Percentiles rank a stretch among this genome's conserved stretches.
phyloP scores from a whole-genome alignment of 2,888 invertebrate species.

The Nezara viridula region DNA sequence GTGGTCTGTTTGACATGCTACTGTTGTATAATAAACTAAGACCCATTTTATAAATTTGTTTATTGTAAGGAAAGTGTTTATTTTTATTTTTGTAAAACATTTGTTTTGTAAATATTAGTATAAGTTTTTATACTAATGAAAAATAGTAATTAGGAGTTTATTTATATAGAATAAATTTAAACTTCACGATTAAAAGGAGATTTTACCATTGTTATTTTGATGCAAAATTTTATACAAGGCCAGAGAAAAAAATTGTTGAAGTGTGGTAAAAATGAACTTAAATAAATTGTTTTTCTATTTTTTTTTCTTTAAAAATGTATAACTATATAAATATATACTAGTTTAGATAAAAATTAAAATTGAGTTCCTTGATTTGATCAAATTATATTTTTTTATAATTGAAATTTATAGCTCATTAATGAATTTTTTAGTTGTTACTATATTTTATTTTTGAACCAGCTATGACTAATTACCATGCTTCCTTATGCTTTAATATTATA shows the following conservation, averaged over 20 bases:
- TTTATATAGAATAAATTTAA: neutral
- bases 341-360: neutral
- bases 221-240: neutral
- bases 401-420: neutral
- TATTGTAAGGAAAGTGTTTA: neutral
- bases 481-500: too few species aligned
- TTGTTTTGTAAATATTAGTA: neutral
- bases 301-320: neutral
- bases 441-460: too few species aligned
- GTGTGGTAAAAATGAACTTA: neutral
- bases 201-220: neutral
- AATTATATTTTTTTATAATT: neutral
- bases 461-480: too few species aligned
- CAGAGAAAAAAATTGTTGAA: neutral
- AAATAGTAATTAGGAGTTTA: neutral
- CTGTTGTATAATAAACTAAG: neutral
- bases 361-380: neutral
- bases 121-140: neutral
- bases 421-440: neutral
- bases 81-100: neutral
- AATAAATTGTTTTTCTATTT: slow-evolving; percentile 25
- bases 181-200: neutral
- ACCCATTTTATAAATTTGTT: neutral
- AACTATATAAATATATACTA: neutral
- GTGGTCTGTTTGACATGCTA: neutral